Base-by-base conservation (phyloP, 1,140 invertebrate genomes). In the Ceratoteleas bidentatus region DNA sequence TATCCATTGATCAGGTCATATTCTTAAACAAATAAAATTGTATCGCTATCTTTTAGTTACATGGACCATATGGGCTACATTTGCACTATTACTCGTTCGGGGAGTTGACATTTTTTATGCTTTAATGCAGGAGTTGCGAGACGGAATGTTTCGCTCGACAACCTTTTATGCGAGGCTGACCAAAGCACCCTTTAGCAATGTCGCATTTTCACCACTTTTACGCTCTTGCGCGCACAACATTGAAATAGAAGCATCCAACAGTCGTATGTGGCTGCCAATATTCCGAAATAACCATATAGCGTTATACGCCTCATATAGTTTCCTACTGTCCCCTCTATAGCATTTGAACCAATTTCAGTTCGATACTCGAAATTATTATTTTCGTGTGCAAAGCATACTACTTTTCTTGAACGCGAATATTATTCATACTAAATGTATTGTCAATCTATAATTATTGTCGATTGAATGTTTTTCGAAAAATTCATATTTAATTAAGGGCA, bases 201-300 rank as follows among this genome's bases (percentile, higher is more conserved):
- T 84, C 81, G 78, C 81, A 81, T 88, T 89, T 87, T 88, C 85
- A 85, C 87, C 87, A 90, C 88, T 90, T 89, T 90, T 87, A 88
- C 85, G 87, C 88, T 87, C 77, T 76, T 72, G 84, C 72, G 84
- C 86, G 85, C 86, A 85, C 86, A 87, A 89, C 86, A 90, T 89
- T 87, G 89, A 89, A 89, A 90, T 88, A 87, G 88, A 87, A 88
- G 81, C 83, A 85, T 88, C 84, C 81, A 85, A 76, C 84, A 84
- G 86, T 85, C 84, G 85, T 84, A 82, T 81, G 84, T 78, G 83
- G 82, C 84, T 82, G 54, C 84, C 78, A 87, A 90, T 89, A 88
- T 88, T 88, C 78, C 77, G 84, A 83, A 85, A 89, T 88, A 90
- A 87, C 87, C 85, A 86, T 88, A 86, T 86, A 81, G 83, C 83